Evolutionary conservation across 2,888 invertebrate species (phyloP), one percentile per base, ranked within the genome.

Genomic region (Sericinus montela): DNA sequence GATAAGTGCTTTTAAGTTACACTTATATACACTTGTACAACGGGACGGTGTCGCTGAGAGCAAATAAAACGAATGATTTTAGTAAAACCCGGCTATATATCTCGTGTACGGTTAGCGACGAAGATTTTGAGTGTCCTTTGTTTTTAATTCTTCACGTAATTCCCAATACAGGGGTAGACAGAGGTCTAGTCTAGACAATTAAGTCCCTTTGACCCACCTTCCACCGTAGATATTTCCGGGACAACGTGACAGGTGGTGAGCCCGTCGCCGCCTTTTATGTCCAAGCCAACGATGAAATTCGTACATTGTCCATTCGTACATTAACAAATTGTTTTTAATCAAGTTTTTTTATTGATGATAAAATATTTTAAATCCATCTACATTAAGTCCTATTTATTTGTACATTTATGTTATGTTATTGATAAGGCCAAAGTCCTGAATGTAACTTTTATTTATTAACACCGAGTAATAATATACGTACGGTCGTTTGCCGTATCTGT

Each of bases 1-100:
- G 49, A 44, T 49, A 49, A 49, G 44, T 40, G 49, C 35, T 49
- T 44, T 49, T 49, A 44, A 49, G 16, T 49, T 40, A 9, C 38
- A 29, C 25, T 49, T 38, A 49, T 49, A 35, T 44, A 14, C 38
- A 48, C 38, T 30, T 44, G 48, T 34, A 5, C 19, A 29, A 32
- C n/a, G 14, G 43, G 45, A 38, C 44, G 34, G 16, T 49, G 44
- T 48, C 37, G 32, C 13, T 5, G 19, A 19, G 23, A 8, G 8
- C 8, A 4, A 37, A 43, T n/a, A n/a, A 37, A 19, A 23, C n/a
- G 23, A 28, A 45, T 45, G n/a, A n/a, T 42, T 36, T 19, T 46
- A 34, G 30, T 16, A 11, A 46, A 40, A n/a, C 16, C 11, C 11
- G n/a, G 10, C 9, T 10, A 23, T 34, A 34, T 23, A 15, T 25